phyloP scores from a whole-genome alignment of 2,888 invertebrate genomes.

The Nymphalis polychloros region DNA sequence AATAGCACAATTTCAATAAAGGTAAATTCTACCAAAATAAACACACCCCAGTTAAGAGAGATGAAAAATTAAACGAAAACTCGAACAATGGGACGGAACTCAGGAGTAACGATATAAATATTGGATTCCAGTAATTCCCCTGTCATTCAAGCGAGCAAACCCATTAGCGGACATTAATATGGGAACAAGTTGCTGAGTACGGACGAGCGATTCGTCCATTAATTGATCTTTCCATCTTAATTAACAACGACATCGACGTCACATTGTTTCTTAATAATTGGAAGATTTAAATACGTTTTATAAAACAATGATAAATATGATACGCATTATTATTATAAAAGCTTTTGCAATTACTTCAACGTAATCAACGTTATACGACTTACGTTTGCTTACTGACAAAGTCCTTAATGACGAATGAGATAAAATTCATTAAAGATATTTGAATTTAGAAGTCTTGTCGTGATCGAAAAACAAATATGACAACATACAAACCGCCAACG shows the following conservation, averaged over 20 bases:
- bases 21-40: background rate
- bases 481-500: too few relatives aligned
- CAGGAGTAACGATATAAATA: slow-evolving; percentile 8
- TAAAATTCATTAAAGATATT: too few relatives aligned
- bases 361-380: too few relatives aligned
- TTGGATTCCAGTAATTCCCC: slow-evolving; percentile 17
- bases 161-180: slow-evolving; percentile 21
- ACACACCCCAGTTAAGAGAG: background rate
- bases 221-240: slow-evolving; percentile 21
- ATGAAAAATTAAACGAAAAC: slow-evolving; percentile 3
- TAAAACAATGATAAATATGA: too few relatives aligned
- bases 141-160: slow-evolving; percentile 15
- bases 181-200: slow-evolving; percentile 14
- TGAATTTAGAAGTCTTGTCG: too few relatives aligned
- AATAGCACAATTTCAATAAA: background rate
- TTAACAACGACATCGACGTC: slow-evolving; percentile 11
- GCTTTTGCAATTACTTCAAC: too few relatives aligned
- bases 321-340: too few relatives aligned
- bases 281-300: slow-evolving; percentile 5
- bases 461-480: too few relatives aligned
- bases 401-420: too few relatives aligned
- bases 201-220: slow-evolving; percentile 12
- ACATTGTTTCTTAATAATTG: slow-evolving; percentile 17
- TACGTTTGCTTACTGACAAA: too few relatives aligned
- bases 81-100: background rate